Evolutionary conservation across 2,113 vertebrate species (phyloP).

Genomic region (Hippocampus comes): DNA sequence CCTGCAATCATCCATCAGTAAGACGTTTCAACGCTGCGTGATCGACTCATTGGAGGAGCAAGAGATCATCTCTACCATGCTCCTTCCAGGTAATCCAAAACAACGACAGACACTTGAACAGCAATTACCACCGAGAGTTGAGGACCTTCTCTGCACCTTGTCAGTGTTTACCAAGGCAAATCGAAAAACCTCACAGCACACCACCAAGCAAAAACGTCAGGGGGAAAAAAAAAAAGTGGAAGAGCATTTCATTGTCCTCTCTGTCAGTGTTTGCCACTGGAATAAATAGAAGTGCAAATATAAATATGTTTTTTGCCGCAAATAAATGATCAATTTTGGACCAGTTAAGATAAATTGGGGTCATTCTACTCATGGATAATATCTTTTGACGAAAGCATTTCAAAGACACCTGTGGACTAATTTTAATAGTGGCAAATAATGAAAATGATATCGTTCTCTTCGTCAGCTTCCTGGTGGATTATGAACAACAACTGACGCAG

Average conservation of each 20-base stretch:
- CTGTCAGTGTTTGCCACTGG: background rate
- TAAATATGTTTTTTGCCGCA: background rate
- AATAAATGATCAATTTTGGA: background rate
- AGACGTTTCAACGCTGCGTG: constrained; percentile 67
- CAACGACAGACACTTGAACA: background rate
- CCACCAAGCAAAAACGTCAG: background rate
- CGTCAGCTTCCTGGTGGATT: constrained; percentile 70
- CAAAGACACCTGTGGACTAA: background rate
- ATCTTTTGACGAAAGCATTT: background rate
- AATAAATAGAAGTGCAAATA: background rate
- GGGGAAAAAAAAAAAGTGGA: background rate
- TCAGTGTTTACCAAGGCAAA: background rate
- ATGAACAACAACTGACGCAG: constrained; percentile 71
- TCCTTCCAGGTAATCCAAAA: constrained; percentile 61
- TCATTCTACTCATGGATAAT: background rate
- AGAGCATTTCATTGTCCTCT: background rate
- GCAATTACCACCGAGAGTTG: background rate
- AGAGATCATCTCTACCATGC: constrained; percentile 69
- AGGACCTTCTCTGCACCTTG: no score
- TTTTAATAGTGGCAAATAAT: background rate
- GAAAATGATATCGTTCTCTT: constrained; percentile 26
- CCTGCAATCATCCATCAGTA: constrained; percentile 78
- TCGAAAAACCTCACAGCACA: background rate
- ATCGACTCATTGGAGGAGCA: constrained; percentile 63
- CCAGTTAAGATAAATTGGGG: background rate